Conservation (phyloP, 1,140 invertebrate species). For the Drosophila saltans region DNA sequence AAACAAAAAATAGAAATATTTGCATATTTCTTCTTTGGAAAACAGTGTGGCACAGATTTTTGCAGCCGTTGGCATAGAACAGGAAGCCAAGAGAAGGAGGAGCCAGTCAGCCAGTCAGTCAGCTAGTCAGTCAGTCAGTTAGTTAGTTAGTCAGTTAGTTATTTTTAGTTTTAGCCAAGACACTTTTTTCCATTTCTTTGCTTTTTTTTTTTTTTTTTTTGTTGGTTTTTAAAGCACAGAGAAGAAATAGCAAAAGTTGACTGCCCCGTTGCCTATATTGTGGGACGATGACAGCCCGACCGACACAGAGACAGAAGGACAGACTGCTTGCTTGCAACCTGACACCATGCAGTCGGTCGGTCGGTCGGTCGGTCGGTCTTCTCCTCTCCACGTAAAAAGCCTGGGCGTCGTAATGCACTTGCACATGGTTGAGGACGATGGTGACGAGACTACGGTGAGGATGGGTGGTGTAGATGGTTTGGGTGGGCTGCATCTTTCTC, state of each 20-base stretch:
- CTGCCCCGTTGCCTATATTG: conserved; percentile 46
- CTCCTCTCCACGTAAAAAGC: conserved; percentile 40
- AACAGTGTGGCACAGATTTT: conserved; percentile 71
- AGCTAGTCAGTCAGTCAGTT: conserved; percentile 32
- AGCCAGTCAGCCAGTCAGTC: conserved; percentile 30
- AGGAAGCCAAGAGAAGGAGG: conserved; percentile 50
- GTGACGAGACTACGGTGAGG: conserved; percentile 27
- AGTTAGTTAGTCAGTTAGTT: conserved; percentile 31
- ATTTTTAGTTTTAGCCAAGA: conserved; percentile 65
- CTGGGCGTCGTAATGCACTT: conserved; percentile 50
- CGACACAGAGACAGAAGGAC: conserved; percentile 14
- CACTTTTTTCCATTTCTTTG: conserved; percentile 27
- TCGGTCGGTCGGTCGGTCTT: conserved; percentile 25
- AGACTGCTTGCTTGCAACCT: conserved; percentile 40
- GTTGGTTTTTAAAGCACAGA: background rate
- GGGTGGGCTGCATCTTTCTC: background rate
- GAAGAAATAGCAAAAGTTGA: conserved; percentile 57
- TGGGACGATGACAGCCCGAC: conserved; percentile 42
- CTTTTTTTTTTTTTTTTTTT: background rate
- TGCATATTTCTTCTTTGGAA: conserved; percentile 54
- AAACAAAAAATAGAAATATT: conserved; percentile 43
- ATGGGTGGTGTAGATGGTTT: background rate
- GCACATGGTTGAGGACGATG: conserved; percentile 30
- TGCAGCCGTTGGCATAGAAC: conserved; percentile 38
- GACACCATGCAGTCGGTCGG: conserved; percentile 50